phyloP scores from a whole-genome alignment of 2,797 vertebrate genomes.

The Podarcis lilfordi region DNA sequence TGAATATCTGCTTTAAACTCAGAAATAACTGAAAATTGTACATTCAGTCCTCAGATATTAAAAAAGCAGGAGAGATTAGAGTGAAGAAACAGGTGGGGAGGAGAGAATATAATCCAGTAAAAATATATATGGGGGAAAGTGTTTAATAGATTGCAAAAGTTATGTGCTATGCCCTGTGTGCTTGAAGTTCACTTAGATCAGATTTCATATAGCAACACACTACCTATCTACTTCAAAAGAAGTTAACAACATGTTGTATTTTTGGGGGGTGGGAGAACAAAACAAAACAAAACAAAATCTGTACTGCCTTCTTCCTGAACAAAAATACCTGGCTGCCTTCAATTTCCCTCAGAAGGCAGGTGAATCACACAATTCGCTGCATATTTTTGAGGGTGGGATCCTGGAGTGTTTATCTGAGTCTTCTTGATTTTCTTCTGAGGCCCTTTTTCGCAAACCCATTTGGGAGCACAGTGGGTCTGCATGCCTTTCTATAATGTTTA shows the following conservation, averaged over 20 bases:
- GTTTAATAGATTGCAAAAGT: not conserved
- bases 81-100: not conserved
- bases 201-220: not conserved
- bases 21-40: not conserved
- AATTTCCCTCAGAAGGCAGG: not conserved
- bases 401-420: not conserved
- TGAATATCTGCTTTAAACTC: not conserved
- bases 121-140: not conserved
- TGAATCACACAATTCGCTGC: not conserved
- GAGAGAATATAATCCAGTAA: not conserved
- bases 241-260: not conserved
- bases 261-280: no score
- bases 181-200: not conserved
- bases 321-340: not conserved
- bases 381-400: not conserved
- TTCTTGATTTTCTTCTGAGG: not conserved
- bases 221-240: not conserved
- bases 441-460: slow-evolving; percentile 3
- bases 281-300: not conserved
- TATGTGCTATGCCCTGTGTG: not conserved
- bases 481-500: slow-evolving; percentile 25
- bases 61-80: not conserved
- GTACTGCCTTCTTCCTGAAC: not conserved
- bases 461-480: not conserved
- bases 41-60: not conserved